These are phyloP conservation scores for Hypsopygia costalis DNA, from an alignment of 2,888 invertebrate species.

Conservation along the genomic window DNA sequence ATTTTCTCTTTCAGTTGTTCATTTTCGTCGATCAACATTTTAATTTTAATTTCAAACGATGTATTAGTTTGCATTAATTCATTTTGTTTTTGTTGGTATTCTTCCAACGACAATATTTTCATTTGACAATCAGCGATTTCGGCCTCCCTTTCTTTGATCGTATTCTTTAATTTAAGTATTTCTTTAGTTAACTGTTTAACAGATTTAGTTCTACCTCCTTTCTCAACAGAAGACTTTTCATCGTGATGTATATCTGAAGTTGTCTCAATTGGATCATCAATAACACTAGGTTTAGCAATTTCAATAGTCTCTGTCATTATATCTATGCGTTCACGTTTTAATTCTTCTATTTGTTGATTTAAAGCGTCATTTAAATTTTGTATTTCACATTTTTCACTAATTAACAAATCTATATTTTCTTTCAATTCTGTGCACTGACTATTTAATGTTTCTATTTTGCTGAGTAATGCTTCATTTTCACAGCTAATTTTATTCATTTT, in stretches of 20 bases:
- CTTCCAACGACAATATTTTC: slow-evolving; percentile 73
- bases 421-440: slow-evolving; percentile 72
- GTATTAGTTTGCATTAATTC: slow-evolving; percentile 49
- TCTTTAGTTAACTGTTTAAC: slow-evolving; percentile 75
- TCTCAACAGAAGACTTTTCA: slow-evolving; percentile 56
- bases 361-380: slow-evolving; percentile 52
- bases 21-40: slow-evolving; percentile 61
- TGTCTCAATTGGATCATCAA: slow-evolving; percentile 50
- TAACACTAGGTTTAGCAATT: slow-evolving; percentile 42
- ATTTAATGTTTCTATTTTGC: slow-evolving; percentile 72
- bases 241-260: slow-evolving; percentile 52
- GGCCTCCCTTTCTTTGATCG: slow-evolving; percentile 73
- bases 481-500: slow-evolving; percentile 82
- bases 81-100: slow-evolving; percentile 67
- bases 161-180: slow-evolving; percentile 72
- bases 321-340: slow-evolving; percentile 65
- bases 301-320: slow-evolving; percentile 66
- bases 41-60: slow-evolving; percentile 62
- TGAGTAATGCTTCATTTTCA: slow-evolving; percentile 80
- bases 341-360: slow-evolving; percentile 60
- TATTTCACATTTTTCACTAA: slow-evolving; percentile 63
- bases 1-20: slow-evolving; percentile 59
- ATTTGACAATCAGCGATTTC: slow-evolving; percentile 75
- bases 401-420: slow-evolving; percentile 59
- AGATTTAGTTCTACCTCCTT: slow-evolving; percentile 58